Conservation (phyloP, 2,888 invertebrate species). For the Ceriagrion tenellum region DNA sequence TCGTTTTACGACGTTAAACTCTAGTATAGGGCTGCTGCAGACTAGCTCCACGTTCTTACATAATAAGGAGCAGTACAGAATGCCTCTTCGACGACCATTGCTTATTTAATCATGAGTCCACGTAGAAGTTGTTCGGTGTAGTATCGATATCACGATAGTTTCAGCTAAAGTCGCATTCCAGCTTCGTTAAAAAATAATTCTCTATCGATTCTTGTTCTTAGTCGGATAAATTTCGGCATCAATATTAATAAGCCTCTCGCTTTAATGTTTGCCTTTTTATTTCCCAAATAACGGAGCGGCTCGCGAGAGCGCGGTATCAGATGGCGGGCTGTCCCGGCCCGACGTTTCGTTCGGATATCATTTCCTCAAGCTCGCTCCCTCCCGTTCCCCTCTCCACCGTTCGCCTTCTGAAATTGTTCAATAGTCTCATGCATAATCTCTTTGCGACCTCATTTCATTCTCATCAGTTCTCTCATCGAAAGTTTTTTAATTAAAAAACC, state of each 20-base stretch:
- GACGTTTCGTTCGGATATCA: constrained; percentile 2
- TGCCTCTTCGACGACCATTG: too few relatives aligned
- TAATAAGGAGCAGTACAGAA: too few relatives aligned
- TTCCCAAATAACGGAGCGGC: neutral
- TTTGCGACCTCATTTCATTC: constrained; percentile 30
- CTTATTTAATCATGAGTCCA: too few relatives aligned
- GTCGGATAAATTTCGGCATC: neutral
- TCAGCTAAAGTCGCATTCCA: too few relatives aligned
- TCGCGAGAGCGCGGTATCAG: neutral
- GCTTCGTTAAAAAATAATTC: too few relatives aligned
- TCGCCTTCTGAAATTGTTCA: neutral
- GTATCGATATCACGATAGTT: too few relatives aligned
- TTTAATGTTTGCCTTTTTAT: neutral
- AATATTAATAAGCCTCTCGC: neutral
- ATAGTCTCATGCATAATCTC: constrained; percentile 28
- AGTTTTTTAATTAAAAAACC: constrained; percentile 49
- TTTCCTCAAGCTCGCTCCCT: neutral
- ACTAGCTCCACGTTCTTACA: too few relatives aligned
- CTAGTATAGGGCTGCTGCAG: too few relatives aligned
- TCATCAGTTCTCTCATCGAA: constrained; percentile 3
- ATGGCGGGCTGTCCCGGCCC: neutral
- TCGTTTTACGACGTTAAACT: too few relatives aligned
- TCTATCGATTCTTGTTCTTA: too few relatives aligned
- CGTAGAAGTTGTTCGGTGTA: too few relatives aligned
- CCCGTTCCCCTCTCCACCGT: neutral